Evolutionary conservation across 2,797 vertebrate species (phyloP).

Genomic region (Anomalospiza imberbis): DNA sequence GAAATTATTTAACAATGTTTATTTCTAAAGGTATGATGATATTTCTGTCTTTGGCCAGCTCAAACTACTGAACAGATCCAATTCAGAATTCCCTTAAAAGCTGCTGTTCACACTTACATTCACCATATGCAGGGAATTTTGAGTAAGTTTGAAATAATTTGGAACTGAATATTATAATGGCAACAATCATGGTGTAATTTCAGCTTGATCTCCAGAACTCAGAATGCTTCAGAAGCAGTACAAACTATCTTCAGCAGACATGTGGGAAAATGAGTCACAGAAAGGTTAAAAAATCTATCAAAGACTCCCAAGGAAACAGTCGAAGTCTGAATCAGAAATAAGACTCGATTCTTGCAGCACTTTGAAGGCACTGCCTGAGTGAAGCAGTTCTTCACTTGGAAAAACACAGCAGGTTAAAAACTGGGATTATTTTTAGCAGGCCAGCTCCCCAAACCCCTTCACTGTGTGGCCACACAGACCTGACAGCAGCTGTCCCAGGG

Average conservation of each 20-base stretch:
- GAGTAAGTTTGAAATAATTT: background rate
- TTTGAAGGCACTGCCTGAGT: background rate
- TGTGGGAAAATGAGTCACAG: conserved; percentile 38
- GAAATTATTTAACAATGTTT: background rate
- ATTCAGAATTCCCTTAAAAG: background rate
- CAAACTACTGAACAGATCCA: background rate
- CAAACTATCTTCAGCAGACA: background rate
- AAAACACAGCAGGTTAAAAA: conserved; percentile 21
- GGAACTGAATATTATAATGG: background rate
- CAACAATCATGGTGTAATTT: background rate
- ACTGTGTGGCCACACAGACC: background rate
- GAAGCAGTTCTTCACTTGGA: background rate
- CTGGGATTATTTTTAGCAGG: conserved; percentile 23
- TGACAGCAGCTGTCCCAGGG: background rate
- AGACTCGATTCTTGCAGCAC: background rate
- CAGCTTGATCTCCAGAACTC: background rate
- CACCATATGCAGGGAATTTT: background rate
- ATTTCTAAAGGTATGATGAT: background rate
- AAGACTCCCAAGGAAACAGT: conserved; percentile 26
- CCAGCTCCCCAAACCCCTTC: background rate
- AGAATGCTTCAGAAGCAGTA: background rate
- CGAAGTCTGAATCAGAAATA: conserved; percentile 20
- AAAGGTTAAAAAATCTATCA: conserved; percentile 54
- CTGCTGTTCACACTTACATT: background rate
- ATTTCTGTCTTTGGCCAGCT: background rate